Percentiles rank a stretch among this genome's conserved stretches.
These are phyloP conservation scores for Psittacus erithacus DNA, from an alignment of 2,113 vertebrate genomes.

Conservation along the genomic window DNA sequence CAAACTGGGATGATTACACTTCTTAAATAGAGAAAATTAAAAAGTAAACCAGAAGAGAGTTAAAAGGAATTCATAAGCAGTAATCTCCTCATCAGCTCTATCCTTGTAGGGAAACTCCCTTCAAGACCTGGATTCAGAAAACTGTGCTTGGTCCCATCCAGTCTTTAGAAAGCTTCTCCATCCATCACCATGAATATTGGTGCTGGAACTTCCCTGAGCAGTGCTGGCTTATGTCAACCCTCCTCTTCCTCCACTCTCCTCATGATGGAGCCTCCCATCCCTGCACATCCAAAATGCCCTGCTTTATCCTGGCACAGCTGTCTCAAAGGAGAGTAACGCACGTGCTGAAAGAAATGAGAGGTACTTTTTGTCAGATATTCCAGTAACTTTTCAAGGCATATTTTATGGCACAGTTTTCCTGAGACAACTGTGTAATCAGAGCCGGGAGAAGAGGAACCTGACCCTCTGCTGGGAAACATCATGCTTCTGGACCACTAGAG, in stretches of 20 bases:
- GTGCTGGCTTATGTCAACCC: neutral
- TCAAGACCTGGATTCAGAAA: neutral
- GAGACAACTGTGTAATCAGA: neutral
- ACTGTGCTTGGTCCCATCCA: neutral
- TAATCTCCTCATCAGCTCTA: neutral
- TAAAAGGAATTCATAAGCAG: neutral
- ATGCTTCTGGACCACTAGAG: neutral
- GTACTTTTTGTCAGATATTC: neutral
- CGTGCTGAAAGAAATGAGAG: fast-evolving
- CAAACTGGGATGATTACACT: neutral
- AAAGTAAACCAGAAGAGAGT: neutral
- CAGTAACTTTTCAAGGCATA: neutral
- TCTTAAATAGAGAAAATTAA: neutral
- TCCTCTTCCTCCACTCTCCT: fast-evolving
- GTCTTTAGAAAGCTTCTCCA: neutral
- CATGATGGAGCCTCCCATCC: neutral
- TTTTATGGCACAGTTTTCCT: neutral
- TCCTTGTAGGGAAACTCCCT: neutral
- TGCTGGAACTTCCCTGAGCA: neutral
- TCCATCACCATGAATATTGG: fast-evolving
- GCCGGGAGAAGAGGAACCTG: neutral
- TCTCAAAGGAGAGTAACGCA: neutral
- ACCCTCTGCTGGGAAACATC: neutral
- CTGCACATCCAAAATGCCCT: neutral
- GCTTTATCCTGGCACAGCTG: neutral